These are phyloP conservation scores for Plebejus argus DNA, from an alignment of 2,888 invertebrate genomes.

Conservation along the genomic window DNA sequence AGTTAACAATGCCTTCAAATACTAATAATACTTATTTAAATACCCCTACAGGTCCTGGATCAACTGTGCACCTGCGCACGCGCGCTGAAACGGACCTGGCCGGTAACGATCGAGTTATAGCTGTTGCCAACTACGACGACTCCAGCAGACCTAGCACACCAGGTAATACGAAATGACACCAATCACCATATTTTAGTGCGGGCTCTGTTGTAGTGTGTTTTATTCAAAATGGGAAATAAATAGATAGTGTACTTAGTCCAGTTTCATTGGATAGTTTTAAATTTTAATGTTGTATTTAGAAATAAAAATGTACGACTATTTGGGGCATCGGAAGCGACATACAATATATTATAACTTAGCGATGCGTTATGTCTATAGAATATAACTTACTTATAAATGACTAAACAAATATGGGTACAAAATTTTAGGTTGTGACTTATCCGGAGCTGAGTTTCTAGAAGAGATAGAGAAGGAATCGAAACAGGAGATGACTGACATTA, in stretches of 20 bases:
- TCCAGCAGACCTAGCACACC: conserved; percentile 84
- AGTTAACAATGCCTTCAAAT: background rate
- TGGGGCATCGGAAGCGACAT: too few relatives aligned
- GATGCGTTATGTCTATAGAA: too few relatives aligned
- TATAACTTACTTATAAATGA: too few relatives aligned
- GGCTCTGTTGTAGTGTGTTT: too few relatives aligned
- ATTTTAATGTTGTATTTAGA: too few relatives aligned
- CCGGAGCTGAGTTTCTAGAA: conserved; percentile 63
- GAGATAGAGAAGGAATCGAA: conserved; percentile 54
- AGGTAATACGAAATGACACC: conserved; percentile 48
- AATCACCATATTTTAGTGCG: too few relatives aligned
- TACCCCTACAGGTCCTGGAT: conserved; percentile 70
- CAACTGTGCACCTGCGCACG: conserved; percentile 79
- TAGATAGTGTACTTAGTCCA: too few relatives aligned
- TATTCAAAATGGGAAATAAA: too few relatives aligned
- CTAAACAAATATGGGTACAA: background rate
- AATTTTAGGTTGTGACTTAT: conserved; percentile 62
- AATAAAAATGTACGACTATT: too few relatives aligned
- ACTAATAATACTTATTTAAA: background rate
- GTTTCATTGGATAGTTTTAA: too few relatives aligned
- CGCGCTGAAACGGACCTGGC: conserved; percentile 70
- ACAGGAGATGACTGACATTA: conserved; percentile 58
- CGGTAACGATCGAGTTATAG: conserved; percentile 75
- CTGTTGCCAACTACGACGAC: conserved; percentile 81
- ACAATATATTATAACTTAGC: too few relatives aligned